These are phyloP conservation scores for Dipodomys spectabilis DNA, from an alignment of 2,113 vertebrate species.

Conservation along the genomic window DNA sequence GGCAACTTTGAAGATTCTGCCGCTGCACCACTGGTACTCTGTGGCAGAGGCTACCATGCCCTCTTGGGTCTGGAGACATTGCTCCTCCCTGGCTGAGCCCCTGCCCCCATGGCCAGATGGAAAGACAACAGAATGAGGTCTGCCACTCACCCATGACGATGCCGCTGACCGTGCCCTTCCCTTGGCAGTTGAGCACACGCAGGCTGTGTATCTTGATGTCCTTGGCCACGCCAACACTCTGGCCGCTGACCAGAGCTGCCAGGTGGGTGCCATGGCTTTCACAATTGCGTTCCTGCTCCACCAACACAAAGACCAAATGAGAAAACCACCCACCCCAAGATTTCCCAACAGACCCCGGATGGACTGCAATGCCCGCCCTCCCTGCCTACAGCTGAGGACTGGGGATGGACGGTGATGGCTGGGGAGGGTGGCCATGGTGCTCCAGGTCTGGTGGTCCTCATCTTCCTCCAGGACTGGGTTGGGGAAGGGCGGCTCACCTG, in stretches of 20 bases:
- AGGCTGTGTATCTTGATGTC: constrained; percentile 88
- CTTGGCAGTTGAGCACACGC: constrained; percentile 94
- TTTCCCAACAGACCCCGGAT: background rate
- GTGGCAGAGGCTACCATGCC: too few species aligned
- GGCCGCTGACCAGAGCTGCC: constrained; percentile 91
- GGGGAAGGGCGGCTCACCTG: constrained; percentile 84
- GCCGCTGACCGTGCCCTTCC: constrained; percentile 91
- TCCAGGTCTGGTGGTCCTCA: background rate
- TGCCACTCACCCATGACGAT: constrained; percentile 88
- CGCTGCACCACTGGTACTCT: too few species aligned
- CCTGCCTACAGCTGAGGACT: background rate
- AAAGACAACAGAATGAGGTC: too few species aligned
- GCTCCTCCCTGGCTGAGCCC: too few species aligned
- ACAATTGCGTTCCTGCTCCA: constrained; percentile 89
- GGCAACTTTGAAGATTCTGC: too few species aligned
- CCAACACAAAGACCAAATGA: background rate
- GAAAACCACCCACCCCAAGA: background rate
- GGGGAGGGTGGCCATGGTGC: background rate
- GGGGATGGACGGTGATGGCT: background rate
- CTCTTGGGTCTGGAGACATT: too few species aligned
- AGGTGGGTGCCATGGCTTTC: constrained; percentile 93
- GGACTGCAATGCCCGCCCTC: background rate
- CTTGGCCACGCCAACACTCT: constrained; percentile 91
- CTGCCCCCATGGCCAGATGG: too few species aligned
- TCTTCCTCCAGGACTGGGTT: background rate